Evolutionary conservation across 2,888 invertebrate species (phyloP), one percentile per base, ranked within the genome.

Genomic region (Fragum whitleyi): DNA sequence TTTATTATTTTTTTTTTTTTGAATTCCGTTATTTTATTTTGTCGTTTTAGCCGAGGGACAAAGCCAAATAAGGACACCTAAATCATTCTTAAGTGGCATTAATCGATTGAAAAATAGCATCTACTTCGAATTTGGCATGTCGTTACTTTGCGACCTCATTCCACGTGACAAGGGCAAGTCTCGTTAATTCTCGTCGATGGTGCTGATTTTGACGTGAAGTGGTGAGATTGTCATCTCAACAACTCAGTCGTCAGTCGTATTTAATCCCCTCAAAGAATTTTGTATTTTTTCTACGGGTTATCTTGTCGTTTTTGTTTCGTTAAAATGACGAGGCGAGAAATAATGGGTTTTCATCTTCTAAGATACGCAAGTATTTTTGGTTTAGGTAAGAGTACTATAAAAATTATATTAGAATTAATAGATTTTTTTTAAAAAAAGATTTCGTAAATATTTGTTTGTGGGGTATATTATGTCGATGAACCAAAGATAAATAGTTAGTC

Each of bases 181-280:
- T 73, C 77, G 73, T 39, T 28, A 68, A 72, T 51, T 39, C 73
- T 42, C 68, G 42, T 26, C 23, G 23, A 36, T 19, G 23, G 65
- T 39, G n/a, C 32, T 65, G 39, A 51, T 23, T 55, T n/a, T 73
- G 77, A 77, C 77, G 73, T 77, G 77, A 73, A 77, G 77, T 73
- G 67, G 72, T 14, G 28, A 53, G 57, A 29, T 70, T 70, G 70
- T 70, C 70, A 70, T 70, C 32, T 70, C 70, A 70, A 70, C 70
- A 57, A 70, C 55, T n/a, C 23, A 14, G 70, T 21, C 55, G 55
- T 36, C 70, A 36, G 28, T 19, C 70, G 21, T 32, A 9, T n/a
- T 11, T 65, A 65, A 65, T 65, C 65, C 65, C 39, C 65, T 42
- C 65, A 65, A 65, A 65, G 65, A 39, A 42, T 42, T 42, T 39